phyloP scores from a whole-genome alignment of 2,113 vertebrate genomes.

The Chelonoidis abingdonii region DNA sequence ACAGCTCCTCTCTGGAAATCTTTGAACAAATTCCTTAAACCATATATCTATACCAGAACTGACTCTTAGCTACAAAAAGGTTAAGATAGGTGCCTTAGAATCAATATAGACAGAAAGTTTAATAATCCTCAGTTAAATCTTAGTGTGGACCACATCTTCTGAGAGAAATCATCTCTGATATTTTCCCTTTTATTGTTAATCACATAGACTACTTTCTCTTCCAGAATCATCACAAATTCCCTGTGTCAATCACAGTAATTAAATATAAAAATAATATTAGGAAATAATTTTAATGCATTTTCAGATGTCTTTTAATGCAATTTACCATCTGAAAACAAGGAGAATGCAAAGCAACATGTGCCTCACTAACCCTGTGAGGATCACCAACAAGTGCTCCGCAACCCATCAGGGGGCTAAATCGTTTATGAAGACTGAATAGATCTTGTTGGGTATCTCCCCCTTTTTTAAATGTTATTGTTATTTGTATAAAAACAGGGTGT shows the following conservation, averaged over 20 bases:
- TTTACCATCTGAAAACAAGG: neutral
- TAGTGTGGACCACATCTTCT: neutral
- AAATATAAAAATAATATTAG: fast-evolving
- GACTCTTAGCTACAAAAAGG: neutral
- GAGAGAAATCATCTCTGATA: neutral
- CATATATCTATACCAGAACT: neutral
- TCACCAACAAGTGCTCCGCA: no score
- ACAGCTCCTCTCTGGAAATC: neutral
- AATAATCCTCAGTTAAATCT: neutral
- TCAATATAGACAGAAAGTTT: neutral
- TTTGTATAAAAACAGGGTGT: no score
- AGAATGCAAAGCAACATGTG: neutral
- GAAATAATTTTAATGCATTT: neutral
- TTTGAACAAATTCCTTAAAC: neutral
- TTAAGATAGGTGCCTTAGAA: neutral
- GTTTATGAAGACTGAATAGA: no score
- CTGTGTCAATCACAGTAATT: neutral
- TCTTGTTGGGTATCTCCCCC: no score
- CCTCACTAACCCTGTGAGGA: neutral
- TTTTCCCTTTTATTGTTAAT: neutral
- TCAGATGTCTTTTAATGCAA: neutral
- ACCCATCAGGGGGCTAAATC: no score
- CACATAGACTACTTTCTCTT: neutral
- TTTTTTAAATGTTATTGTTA: no score
- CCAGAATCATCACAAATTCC: neutral